A percentile compares a stretch with the other conserved stretches of the same genome.
Conservation (phyloP, 2,797 vertebrate genomes). For the Brachyalestes nurse region DNA sequence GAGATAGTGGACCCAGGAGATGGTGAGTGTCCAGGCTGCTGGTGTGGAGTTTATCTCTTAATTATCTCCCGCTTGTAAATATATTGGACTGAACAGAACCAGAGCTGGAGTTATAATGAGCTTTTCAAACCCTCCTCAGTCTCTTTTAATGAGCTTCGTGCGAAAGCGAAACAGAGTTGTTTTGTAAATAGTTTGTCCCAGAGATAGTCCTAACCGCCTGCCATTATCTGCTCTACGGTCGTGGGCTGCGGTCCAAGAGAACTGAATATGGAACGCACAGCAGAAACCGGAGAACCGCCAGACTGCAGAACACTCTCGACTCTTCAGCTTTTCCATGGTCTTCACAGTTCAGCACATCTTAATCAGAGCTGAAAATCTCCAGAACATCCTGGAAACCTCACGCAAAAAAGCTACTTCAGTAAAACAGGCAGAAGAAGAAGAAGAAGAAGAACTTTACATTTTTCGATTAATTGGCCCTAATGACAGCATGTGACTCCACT, state of each 20-base stretch:
- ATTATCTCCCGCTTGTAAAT: conserved; percentile 13
- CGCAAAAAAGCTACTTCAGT: too few species aligned
- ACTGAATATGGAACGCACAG: neutral
- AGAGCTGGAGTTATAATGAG: conserved; percentile 24
- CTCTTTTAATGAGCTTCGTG: conserved; percentile 25
- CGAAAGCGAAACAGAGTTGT: neutral
- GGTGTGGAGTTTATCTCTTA: neutral
- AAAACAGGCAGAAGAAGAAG: too few species aligned
- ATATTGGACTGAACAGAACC: conserved; percentile 1
- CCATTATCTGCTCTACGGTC: neutral
- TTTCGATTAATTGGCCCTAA: too few species aligned
- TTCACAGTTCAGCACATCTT: conserved; percentile 45
- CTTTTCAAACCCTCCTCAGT: conserved; percentile 21
- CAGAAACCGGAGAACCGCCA: neutral
- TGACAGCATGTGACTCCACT: too few species aligned
- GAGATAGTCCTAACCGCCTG: neutral
- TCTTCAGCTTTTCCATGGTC: conserved; percentile 50
- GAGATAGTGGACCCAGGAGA: conserved; percentile 85
- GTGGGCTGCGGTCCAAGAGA: neutral
- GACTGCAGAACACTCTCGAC: neutral
- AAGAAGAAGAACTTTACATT: too few species aligned
- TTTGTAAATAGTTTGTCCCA: conserved; percentile 12
- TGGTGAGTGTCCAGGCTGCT: conserved; percentile 68
- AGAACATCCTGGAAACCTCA: neutral
- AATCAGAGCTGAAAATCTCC: conserved; percentile 50